Evolutionary conservation across 2,797 vertebrate genomes (phyloP).

Genomic region (Myotis vivesi): DNA sequence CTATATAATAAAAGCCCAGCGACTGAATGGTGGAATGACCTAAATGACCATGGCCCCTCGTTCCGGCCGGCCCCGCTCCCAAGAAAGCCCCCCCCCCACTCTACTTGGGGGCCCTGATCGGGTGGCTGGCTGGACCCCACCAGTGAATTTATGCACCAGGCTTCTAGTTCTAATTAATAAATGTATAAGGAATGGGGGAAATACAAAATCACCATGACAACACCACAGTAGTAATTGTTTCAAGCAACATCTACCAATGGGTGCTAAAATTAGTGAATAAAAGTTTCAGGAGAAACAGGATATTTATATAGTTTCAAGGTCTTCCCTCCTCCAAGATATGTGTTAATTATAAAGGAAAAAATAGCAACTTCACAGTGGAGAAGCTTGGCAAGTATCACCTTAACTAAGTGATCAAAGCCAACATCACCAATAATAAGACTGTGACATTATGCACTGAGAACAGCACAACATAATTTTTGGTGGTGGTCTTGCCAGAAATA

Average conservation of each 20-base stretch:
- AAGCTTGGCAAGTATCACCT: neutral
- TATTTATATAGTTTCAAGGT: neutral
- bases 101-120: accelerated
- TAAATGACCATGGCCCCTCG: too few relatives aligned
- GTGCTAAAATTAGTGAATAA: neutral
- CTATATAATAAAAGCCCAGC: too few relatives aligned
- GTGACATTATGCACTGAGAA: neutral
- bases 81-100: too few relatives aligned
- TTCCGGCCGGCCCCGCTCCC: accelerated
- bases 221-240: neutral
- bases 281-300: neutral
- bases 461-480: neutral
- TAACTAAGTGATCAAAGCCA: conserved; percentile 13
- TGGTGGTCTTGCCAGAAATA: conserved; percentile 6
- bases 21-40: too few relatives aligned
- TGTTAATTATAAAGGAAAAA: conserved; percentile 12
- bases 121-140: too few relatives aligned
- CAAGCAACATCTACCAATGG: neutral
- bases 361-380: neutral
- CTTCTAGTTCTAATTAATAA: neutral
- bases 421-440: neutral
- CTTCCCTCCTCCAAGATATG: neutral
- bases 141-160: too few relatives aligned
- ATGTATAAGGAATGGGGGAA: neutral
- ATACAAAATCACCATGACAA: neutral